These are phyloP conservation scores for Pterostichus madidus DNA, from an alignment of 2,888 invertebrate species.

Conservation along the genomic window DNA sequence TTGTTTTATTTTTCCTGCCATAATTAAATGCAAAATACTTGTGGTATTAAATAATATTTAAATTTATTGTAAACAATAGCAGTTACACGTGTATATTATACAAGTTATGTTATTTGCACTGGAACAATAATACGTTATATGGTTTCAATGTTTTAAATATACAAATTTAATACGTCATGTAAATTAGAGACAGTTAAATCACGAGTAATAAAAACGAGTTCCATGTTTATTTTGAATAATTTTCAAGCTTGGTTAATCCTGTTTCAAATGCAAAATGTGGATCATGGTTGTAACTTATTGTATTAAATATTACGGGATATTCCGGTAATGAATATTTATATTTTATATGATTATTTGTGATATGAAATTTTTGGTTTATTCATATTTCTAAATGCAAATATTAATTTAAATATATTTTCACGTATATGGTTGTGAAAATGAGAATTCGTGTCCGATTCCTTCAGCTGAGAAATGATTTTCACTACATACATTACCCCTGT, in stretches of 20 bases:
- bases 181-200: neutral
- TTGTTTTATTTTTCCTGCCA: slow-evolving; percentile 19
- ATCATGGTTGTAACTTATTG: slow-evolving; percentile 2
- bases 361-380: too few species aligned
- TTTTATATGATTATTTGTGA: too few species aligned
- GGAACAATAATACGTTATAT: slow-evolving; percentile 10
- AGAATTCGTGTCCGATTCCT: too few species aligned
- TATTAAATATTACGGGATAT: too few species aligned
- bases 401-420: too few species aligned
- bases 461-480: too few species aligned
- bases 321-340: neutral
- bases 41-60: slow-evolving; percentile 30
- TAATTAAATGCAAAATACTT: slow-evolving; percentile 38
- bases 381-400: too few species aligned
- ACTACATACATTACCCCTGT: too few species aligned
- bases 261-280: slow-evolving; percentile 12
- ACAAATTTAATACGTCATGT: slow-evolving; percentile 6
- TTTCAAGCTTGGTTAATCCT: slow-evolving; percentile 14
- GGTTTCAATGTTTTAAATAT: slow-evolving; percentile 3
- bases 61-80: slow-evolving; percentile 39
- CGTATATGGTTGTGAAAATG: too few species aligned
- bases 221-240: slow-evolving; percentile 27
- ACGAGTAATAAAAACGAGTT: slow-evolving; percentile 18
- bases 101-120: neutral
- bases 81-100: slow-evolving; percentile 2